Evolutionary conservation across 2,797 vertebrate genomes (phyloP).

Genomic region (Cyclopterus lumpus): DNA sequence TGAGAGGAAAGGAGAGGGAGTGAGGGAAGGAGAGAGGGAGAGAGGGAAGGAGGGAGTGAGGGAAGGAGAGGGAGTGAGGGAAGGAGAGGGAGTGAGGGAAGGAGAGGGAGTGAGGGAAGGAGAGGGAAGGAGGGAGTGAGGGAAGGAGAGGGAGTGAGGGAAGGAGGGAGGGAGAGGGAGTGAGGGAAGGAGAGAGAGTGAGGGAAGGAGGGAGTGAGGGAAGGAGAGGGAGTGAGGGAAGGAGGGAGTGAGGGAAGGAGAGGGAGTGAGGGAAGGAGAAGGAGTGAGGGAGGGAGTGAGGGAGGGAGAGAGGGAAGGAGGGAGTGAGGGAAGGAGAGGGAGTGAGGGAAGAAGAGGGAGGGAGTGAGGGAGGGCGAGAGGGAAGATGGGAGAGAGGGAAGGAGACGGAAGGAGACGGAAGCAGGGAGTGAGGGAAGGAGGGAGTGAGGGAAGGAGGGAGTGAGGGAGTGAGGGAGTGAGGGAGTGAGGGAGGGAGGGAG

Average conservation of each 20-base stretch:
- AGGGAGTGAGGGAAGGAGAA: background rate
- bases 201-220: background rate
- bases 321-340: background rate
- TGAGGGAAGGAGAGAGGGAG: background rate
- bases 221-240: background rate
- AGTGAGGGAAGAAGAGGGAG: background rate
- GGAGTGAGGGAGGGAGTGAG: background rate
- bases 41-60: background rate
- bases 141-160: background rate
- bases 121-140: background rate
- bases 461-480: background rate
- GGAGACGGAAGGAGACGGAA: no score
- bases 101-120: background rate
- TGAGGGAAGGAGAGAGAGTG: background rate
- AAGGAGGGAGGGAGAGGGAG: background rate
- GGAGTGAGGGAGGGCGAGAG: background rate
- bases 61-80: background rate
- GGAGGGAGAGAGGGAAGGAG: background rate
- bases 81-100: background rate
- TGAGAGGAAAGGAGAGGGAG: no score
- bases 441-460: background rate
- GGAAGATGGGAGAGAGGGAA: background rate
- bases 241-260: background rate
- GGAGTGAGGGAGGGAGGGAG: background rate
- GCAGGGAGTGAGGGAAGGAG: background rate